Evolutionary conservation across 1,140 invertebrate genomes (phyloP).

Genomic region (Caenorhabditis brenneri): DNA sequence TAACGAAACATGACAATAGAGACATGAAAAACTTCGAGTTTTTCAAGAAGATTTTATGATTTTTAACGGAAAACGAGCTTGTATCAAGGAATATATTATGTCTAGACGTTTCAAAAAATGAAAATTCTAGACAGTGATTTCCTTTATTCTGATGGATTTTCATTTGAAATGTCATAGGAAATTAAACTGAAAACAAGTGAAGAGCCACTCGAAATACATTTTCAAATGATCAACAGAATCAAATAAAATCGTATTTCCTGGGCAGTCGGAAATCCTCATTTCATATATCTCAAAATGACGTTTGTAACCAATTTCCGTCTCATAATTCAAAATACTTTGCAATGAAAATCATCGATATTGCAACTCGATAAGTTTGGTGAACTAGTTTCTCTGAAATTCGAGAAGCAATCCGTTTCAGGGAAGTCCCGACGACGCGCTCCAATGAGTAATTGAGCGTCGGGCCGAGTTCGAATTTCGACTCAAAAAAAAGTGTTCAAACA

Average conservation of each 20-base stretch:
- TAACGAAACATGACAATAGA: not conserved
- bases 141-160: not conserved
- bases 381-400: not conserved
- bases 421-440: not conserved
- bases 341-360: not conserved
- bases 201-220: not conserved
- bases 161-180: not conserved
- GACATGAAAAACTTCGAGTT: not conserved
- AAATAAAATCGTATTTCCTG: not conserved
- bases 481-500: constrained; percentile 35
- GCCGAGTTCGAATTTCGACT: constrained; percentile 35
- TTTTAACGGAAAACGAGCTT: not conserved
- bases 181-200: not conserved
- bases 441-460: constrained; percentile 30
- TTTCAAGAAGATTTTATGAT: not conserved
- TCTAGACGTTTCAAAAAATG: not conserved
- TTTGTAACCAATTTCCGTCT: not conserved
- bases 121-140: not conserved
- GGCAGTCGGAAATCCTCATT: not conserved
- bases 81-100: not conserved
- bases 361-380: not conserved
- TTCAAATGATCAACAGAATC: not conserved
- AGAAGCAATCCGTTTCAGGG: not conserved
- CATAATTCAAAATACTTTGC: not conserved
- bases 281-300: not conserved